Base-by-base conservation (phyloP, 2,888 invertebrate genomes). In the Aquatica leii region DNA sequence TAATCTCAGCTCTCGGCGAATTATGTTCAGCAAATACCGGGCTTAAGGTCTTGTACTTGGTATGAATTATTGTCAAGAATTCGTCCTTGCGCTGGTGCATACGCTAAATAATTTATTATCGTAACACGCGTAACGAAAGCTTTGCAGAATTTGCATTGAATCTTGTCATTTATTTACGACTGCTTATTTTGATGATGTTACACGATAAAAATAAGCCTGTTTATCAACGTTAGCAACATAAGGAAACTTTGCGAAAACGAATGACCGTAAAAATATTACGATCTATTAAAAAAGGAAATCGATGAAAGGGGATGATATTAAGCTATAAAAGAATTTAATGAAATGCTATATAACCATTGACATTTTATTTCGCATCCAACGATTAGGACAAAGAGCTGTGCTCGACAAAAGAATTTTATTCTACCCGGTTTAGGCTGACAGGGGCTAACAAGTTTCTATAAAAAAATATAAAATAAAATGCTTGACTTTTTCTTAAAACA, bases 81-180 rank as follows among this genome's bases (percentile, higher is more conserved):
- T 46, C 46, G 46, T 9, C 46, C 46, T 46, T 46, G 18, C n/a
- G 46, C 17, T 46, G 46, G 18, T 20, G 46, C 46, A 17, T 18
- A 46, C 18, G 20, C 9, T 46, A 18, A 17, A 46, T 46, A 20
- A 20, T 46, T 18, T 46, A 24, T 24, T 24, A 24, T 24, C 6
- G 6, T 24, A 24, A 24, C 2, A 6, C 24, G 24, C 2, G 6
- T 24, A 24, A 4, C 6, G 24, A 24, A 24, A 24, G n/a, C n/a
- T n/a, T n/a, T n/a, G n/a, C n/a, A n/a, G n/a, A n/a, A n/a, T n/a
- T n/a, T n/a, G n/a, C n/a, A n/a, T n/a, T n/a, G n/a, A n/a, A n/a
- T n/a, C n/a, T n/a, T n/a, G n/a, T n/a, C n/a, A 46, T 2, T 46
- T 48, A 49, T 57, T 57, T 57, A 57, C 49, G 49, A 49, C 37